These are phyloP conservation scores for Takifugu flavidus DNA, from an alignment of 2,113 vertebrate genomes.

Conservation along the genomic window DNA sequence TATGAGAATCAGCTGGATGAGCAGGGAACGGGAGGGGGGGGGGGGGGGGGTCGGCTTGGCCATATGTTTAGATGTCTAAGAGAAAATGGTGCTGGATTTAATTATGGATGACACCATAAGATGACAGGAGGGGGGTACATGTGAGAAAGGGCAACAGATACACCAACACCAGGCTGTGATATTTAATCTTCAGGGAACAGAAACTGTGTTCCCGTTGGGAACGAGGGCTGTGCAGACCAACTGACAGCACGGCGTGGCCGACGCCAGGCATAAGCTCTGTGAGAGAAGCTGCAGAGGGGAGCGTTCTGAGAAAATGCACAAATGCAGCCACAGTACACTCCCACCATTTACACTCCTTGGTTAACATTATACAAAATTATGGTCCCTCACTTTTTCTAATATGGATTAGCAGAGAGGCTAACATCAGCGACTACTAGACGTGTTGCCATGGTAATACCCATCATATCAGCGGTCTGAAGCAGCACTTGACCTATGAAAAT, in stretches of 20 bases:
- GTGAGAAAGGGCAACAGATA: neutral
- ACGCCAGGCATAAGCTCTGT: conserved; percentile 13
- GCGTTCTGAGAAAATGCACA: conserved; percentile 26
- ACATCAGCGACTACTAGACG: no score
- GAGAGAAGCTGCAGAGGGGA: conserved; percentile 16
- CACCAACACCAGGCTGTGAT: conserved; percentile 39
- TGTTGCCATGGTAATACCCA: no score
- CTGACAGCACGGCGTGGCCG: conserved; percentile 18
- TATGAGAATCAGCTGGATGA: conserved; percentile 53
- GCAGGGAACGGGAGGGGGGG: conserved; percentile 15
- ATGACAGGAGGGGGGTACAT: conserved; percentile 10
- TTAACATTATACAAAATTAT: no score
- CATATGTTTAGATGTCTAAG: conserved; percentile 65
- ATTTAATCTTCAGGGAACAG: conserved; percentile 46
- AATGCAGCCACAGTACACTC: neutral
- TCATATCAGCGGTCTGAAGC: no score
- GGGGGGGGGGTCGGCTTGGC: neutral
- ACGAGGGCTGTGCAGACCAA: conserved; percentile 39
- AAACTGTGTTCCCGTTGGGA: conserved; percentile 47
- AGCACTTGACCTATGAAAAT: no score
- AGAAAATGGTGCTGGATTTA: conserved; percentile 68
- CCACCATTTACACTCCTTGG: no score
- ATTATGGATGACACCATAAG: conserved; percentile 62
- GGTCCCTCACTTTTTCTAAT: no score
- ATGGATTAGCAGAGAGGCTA: no score